These are phyloP conservation scores for Heliconius congener DNA, from an alignment of 1,140 invertebrate species.

Conservation along the genomic window DNA sequence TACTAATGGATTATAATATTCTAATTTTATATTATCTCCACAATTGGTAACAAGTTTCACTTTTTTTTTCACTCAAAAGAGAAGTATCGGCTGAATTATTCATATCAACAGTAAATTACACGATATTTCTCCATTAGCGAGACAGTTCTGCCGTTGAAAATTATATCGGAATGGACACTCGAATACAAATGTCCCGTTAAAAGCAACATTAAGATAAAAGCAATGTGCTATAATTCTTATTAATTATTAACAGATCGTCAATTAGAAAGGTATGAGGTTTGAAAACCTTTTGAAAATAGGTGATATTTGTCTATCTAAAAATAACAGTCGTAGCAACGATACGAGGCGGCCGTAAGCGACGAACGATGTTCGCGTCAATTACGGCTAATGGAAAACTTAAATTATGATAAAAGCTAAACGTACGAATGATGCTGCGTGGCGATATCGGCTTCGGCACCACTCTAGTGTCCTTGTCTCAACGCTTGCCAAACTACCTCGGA, in stretches of 20 bases:
- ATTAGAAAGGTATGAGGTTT: conserved; percentile 69
- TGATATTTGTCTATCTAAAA: conserved; percentile 79
- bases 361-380: conserved; percentile 81
- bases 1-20: conserved; percentile 28
- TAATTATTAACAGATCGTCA: conserved; percentile 79
- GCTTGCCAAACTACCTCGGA: conserved; percentile 7
- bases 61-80: conserved; percentile 38
- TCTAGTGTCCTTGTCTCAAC: conserved; percentile 42
- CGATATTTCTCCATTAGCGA: conserved; percentile 75
- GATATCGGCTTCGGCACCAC: conserved; percentile 48
- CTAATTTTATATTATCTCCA: conserved; percentile 45
- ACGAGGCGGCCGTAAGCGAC: conserved; percentile 73
- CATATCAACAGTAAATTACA: conserved; percentile 66
- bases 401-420: conserved; percentile 80
- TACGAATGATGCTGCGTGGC: conserved; percentile 66
- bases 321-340: conserved; percentile 72
- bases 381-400: conserved; percentile 81
- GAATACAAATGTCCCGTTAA: conserved; percentile 72
- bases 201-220: conserved; percentile 77
- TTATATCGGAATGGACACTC: conserved; percentile 71
- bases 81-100: conserved; percentile 59
- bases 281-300: conserved; percentile 71
- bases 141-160: conserved; percentile 61
- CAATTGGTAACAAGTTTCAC: conserved; percentile 47
- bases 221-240: conserved; percentile 72